Base-by-base conservation (phyloP, 2,888 invertebrate genomes). In the Synanthedon myopaeformis region DNA sequence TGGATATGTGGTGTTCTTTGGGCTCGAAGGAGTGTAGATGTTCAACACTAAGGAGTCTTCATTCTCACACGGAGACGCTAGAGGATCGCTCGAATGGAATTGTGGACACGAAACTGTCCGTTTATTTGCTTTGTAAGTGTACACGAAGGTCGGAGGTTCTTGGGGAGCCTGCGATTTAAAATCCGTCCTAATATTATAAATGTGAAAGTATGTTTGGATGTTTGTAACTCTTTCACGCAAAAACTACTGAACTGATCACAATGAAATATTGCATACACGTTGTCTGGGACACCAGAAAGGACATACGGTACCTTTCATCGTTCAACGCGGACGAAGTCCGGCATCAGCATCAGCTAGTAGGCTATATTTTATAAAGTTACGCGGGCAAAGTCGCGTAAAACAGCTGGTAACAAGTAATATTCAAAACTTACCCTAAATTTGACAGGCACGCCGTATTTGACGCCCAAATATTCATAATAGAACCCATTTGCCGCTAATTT, bases 1-100 rank as follows among this genome's bases (percentile, higher is more conserved):
- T 0, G 88, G 88, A 3, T 74, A 56, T 2, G 72, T 67, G 1
- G 63, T 57, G 55, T 79, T 81, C 0, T 52, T 60, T 2, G 61
- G 52, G 8, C 66, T 59, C 4, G 62, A 56, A 2, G 88, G 88
- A 0, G 77, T 71, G 65, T 70, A 87, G 2, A 89, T 66, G 61
- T 88, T 89, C 0, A 89, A 66, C 50, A 82, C 74, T 0, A 89
- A 69, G 50, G 89, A 89, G 63, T 89, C 89, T 58, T 83, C 84
- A 28, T 74, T 82, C 28, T 84, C 85, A 54, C 85, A 84, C 0
- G 84, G 78, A 0, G 70, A 75, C 0, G 83, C 72, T 17, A 87
- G 57, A 1, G 79, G 80, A 42, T 86, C 84, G 54, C 77, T 74
- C 8, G 76, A 72, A 0, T 76, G 72, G 57, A 84, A 86, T 55